Percentiles rank a stretch among this genome's conserved stretches.
phyloP scores from a whole-genome alignment of 92 coral and sea anemone species.

The Pocillopora meandrina region DNA sequence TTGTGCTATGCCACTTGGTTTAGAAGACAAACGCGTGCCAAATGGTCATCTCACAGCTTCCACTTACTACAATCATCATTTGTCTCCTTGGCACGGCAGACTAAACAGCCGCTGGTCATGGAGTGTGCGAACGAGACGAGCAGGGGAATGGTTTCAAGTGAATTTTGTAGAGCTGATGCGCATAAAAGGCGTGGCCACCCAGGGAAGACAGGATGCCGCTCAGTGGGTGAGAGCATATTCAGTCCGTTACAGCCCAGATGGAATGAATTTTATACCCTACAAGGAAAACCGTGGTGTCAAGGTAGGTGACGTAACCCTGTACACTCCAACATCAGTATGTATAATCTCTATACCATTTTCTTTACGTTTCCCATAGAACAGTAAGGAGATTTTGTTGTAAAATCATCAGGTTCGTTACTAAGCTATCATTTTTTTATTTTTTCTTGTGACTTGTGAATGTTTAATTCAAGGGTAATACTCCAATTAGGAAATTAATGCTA shows the following conservation, averaged over 20 bases:
- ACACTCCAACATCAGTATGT: neutral
- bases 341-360: too few species aligned
- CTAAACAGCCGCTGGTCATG: conserved; percentile 72
- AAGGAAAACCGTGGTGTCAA: conserved; percentile 49
- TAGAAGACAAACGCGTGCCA: conserved; percentile 81
- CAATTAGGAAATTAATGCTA: too few species aligned
- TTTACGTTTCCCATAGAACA: too few species aligned
- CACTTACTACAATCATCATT: conserved; percentile 53
- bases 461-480: too few species aligned
- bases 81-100: conserved; percentile 78
- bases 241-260: conserved; percentile 72
- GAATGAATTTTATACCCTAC: conserved; percentile 50
- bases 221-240: conserved; percentile 79
- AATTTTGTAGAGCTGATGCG: conserved; percentile 70
- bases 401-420: too few species aligned
- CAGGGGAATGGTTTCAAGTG: conserved; percentile 64
- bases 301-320: conserved; percentile 22
- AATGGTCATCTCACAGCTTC: conserved; percentile 81
- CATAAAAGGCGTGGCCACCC: conserved; percentile 82
- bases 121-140: conserved; percentile 51
- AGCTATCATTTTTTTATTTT: too few species aligned
- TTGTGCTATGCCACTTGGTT: conserved; percentile 90
- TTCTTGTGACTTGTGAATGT: too few species aligned
- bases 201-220: conserved; percentile 77
- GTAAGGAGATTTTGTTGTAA: too few species aligned